These are phyloP conservation scores for Thunnus maccoyii DNA, from an alignment of 2,113 vertebrate species.

Conservation along the genomic window DNA sequence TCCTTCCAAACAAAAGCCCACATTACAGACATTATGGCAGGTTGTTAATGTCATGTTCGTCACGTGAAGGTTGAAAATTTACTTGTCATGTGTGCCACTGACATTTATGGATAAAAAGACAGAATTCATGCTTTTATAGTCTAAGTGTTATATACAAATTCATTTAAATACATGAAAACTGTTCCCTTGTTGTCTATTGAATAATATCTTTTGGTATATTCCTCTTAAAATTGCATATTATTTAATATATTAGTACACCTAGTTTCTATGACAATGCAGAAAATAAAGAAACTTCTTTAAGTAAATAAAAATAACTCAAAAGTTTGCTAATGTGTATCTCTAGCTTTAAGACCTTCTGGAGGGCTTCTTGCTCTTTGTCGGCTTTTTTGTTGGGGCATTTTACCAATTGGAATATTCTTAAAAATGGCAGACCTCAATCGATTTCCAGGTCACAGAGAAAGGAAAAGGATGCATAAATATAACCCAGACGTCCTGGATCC, in stretches of 20 bases:
- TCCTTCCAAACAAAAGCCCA: no score
- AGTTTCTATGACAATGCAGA: background rate
- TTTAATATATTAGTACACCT: background rate
- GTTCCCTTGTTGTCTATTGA: no score
- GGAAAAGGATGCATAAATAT: constrained; percentile 19
- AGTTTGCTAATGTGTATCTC: no score
- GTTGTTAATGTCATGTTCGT: no score
- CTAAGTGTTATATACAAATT: no score
- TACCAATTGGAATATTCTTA: background rate
- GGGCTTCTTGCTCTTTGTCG: background rate
- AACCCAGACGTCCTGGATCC: background rate
- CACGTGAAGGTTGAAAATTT: background rate
- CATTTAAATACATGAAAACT: no score
- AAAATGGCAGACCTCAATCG: constrained; percentile 12
- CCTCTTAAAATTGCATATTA: no score
- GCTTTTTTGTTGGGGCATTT: constrained; percentile 22
- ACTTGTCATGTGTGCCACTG: background rate
- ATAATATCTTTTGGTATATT: no score
- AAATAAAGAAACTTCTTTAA: background rate
- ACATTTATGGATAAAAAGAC: background rate
- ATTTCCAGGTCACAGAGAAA: constrained; percentile 38
- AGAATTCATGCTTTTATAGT: no score
- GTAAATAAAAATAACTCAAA: no score
- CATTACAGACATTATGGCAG: no score
- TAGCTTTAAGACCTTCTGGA: background rate